phyloP scores from a whole-genome alignment of 2,113 vertebrate species.

The Cepphus grylle region DNA sequence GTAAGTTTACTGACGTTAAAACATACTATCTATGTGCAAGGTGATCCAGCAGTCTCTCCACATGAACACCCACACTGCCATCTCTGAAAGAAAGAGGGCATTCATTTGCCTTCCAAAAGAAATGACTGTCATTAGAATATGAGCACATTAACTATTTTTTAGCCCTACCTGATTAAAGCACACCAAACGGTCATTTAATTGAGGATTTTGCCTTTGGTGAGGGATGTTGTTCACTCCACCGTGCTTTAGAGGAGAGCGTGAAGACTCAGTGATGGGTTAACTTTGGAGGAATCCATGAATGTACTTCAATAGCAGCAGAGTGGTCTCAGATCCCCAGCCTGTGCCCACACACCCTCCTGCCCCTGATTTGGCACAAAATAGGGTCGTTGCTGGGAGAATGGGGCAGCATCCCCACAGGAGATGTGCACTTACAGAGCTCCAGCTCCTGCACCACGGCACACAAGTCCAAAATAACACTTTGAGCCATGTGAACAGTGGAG shows the following conservation, averaged over 20 bases:
- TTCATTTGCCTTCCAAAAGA: background rate
- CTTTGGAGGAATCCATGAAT: background rate
- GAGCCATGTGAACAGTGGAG: background rate
- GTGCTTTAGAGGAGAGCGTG: background rate
- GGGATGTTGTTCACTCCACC: background rate
- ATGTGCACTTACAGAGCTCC: background rate
- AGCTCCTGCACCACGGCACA: background rate
- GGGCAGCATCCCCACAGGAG: background rate
- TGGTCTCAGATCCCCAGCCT: rapidly evolving
- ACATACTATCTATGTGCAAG: background rate
- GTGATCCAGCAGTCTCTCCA: background rate
- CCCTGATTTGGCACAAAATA: rapidly evolving
- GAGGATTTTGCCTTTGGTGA: background rate
- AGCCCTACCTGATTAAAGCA: background rate
- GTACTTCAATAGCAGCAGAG: background rate
- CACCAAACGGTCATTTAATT: background rate
- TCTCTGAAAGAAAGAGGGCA: background rate
- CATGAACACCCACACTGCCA: background rate
- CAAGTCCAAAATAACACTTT: background rate
- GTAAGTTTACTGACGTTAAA: background rate
- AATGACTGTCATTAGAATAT: background rate
- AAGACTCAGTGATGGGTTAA: background rate
- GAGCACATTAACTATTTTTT: background rate
- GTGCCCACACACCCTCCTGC: background rate
- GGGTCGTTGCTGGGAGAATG: rapidly evolving